A percentile compares a stretch with the other conserved stretches of the same genome.
Conservation (phyloP, 2,888 invertebrate genomes). For the Allygus modestus region DNA sequence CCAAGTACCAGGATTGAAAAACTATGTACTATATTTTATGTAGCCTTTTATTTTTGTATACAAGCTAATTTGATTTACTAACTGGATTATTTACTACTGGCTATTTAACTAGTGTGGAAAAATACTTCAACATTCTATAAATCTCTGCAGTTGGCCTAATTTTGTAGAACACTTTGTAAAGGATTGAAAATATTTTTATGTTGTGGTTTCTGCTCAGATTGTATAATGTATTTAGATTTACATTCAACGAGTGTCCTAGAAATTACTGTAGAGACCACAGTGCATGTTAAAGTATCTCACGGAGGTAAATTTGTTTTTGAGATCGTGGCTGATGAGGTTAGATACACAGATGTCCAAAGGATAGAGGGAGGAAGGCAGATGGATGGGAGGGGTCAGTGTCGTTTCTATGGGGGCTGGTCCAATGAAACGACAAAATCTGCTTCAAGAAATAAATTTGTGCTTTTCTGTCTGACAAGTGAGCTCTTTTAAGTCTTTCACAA, state of each 20-base stretch:
- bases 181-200: no score
- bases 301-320: not conserved
- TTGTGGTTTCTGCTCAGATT: no score
- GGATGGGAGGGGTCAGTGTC: not conserved
- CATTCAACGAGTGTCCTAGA: not conserved
- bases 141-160: not conserved
- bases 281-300: not conserved
- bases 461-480: conserved; percentile 26
- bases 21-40: no score
- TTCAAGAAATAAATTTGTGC: conserved; percentile 46
- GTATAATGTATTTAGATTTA: no score
- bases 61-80: no score
- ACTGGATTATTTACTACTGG: no score
- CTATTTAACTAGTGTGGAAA: not conserved
- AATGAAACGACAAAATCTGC: conserved; percentile 45
- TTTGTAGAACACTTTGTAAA: not conserved
- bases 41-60: no score
- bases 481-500: conserved; percentile 10
- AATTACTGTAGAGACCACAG: not conserved
- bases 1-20: no score
- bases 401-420: conserved; percentile 56
- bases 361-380: not conserved
- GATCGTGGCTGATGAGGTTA: not conserved
- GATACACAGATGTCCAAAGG: not conserved
- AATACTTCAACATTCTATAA: not conserved